phyloP scores from a whole-genome alignment of 2,888 invertebrate species.

The Luperina nickerlii region DNA sequence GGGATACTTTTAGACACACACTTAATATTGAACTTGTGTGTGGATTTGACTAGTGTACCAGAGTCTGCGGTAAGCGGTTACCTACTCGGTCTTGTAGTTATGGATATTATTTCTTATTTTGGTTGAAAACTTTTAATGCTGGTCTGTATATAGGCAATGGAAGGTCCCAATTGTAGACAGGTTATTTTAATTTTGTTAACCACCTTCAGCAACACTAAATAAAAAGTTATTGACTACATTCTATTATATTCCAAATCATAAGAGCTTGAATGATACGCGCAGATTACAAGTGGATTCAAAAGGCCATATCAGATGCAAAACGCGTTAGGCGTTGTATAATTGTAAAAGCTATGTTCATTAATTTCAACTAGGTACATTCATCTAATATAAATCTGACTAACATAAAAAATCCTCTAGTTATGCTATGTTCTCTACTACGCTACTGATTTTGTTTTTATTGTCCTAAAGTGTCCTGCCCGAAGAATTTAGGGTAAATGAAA shows the following conservation, averaged over 20 bases:
- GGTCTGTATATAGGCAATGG: no score
- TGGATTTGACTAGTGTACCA: background rate
- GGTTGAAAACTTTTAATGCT: background rate
- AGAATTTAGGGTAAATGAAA: background rate
- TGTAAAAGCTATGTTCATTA: background rate
- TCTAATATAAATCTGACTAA: background rate
- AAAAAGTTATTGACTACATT: background rate
- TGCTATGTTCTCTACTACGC: background rate
- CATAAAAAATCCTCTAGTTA: background rate
- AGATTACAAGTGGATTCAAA: background rate
- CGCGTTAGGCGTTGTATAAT: background rate
- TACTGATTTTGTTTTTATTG: no score
- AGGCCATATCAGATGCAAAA: background rate
- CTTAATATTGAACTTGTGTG: background rate
- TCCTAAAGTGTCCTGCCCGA: background rate
- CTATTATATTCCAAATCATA: background rate
- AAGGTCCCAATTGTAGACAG: background rate
- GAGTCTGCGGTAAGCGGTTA: background rate
- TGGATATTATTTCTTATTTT: background rate
- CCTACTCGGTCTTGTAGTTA: background rate
- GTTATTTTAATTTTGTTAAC: background rate
- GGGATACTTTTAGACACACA: background rate
- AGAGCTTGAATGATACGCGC: no score
- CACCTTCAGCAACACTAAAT: no score
- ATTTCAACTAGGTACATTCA: background rate